Evolutionary conservation across 2,797 vertebrate species (phyloP).

Genomic region (Sebastes paucispinis): DNA sequence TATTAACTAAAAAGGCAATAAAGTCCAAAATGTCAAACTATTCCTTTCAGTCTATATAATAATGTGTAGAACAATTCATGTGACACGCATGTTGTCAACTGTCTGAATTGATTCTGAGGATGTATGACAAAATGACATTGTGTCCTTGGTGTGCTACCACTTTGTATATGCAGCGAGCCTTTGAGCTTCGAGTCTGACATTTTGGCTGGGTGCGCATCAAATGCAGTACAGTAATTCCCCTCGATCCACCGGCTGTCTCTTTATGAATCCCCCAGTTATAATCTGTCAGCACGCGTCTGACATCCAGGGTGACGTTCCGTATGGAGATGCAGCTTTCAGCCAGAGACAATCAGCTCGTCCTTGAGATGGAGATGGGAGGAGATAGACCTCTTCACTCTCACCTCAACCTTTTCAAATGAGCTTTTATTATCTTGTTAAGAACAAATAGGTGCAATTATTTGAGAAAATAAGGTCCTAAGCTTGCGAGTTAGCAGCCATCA

Average conservation of each 20-base stretch:
- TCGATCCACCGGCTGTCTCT: constrained; percentile 59
- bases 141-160: constrained; percentile 58
- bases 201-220: constrained; percentile 57
- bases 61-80: constrained; percentile 8
- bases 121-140: constrained; percentile 51
- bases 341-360: constrained; percentile 66
- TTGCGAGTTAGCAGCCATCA: constrained; percentile 36
- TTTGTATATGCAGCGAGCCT: constrained; percentile 43
- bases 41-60: neutral
- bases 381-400: constrained; percentile 36
- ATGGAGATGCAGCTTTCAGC: constrained; percentile 55
- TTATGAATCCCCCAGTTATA: constrained; percentile 69
- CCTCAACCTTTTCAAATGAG: constrained; percentile 60
- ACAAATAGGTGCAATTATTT: constrained; percentile 61
- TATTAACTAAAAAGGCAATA: neutral
- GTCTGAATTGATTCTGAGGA: constrained; percentile 34
- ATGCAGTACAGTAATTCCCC: constrained; percentile 48
- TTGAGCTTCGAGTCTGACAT: constrained; percentile 50
- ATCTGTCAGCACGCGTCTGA: constrained; percentile 70
- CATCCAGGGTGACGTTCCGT: constrained; percentile 54
- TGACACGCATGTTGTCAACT: constrained; percentile 10
- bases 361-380: constrained; percentile 50
- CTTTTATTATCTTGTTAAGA: constrained; percentile 59
- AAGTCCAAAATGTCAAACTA: neutral
- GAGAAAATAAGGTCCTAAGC: constrained; percentile 42